Evolutionary conservation across 2,113 vertebrate species (phyloP).

Genomic region (Agelaius tricolor): DNA sequence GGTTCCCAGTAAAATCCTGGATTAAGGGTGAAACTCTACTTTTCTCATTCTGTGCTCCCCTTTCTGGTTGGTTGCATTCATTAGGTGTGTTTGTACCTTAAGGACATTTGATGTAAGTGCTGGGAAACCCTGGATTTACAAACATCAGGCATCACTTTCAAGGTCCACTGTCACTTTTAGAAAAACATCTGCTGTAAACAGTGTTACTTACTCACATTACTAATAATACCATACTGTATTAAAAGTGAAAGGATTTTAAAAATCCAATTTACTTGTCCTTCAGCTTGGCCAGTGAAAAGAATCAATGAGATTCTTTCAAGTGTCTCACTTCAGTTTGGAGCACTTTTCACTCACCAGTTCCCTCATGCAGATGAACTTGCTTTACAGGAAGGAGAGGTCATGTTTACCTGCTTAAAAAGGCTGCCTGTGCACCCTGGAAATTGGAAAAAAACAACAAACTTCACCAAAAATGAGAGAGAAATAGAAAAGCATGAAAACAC

Average conservation of each 20-base stretch:
- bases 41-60: neutral
- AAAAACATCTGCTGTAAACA: conserved; percentile 34
- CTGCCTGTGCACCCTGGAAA: neutral
- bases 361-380: neutral
- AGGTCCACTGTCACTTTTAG: neutral
- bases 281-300: conserved; percentile 1
- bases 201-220: conserved; percentile 12
- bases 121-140: neutral
- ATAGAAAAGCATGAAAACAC: neutral
- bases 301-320: neutral
- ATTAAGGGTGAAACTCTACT: neutral
- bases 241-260: conserved; percentile 40
- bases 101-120: neutral
- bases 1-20: neutral
- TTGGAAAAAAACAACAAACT: neutral
- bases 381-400: neutral
- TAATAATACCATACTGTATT: neutral
- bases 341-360: neutral
- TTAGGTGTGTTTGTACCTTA: neutral
- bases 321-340: conserved; percentile 7
- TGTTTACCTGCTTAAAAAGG: neutral
- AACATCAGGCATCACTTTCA: neutral
- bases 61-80: neutral
- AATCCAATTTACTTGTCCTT: conserved; percentile 15
- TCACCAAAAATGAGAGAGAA: neutral